Evolutionary conservation across 35 echinoderm and acorn worm species (phyloP).

Genomic region (Strongylocentrotus purpuratus): DNA sequence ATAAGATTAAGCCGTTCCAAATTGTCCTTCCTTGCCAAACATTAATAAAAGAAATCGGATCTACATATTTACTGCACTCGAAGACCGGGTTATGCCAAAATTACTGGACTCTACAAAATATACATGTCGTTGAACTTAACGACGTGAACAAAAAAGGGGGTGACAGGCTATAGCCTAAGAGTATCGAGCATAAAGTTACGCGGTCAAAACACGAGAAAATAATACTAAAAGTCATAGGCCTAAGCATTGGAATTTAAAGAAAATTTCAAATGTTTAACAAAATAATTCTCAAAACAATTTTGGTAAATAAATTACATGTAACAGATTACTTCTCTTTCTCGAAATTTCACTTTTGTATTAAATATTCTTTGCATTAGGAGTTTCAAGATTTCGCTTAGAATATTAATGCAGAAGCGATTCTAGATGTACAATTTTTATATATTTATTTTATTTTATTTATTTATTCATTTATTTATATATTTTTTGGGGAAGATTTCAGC

Average conservation of each 20-base stretch:
- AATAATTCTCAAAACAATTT: too few species aligned
- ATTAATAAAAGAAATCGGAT: not conserved
- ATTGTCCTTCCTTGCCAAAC: not conserved
- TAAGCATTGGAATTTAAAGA: not conserved
- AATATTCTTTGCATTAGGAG: too few species aligned
- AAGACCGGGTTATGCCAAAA: not conserved
- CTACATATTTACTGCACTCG: not conserved
- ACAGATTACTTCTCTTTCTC: too few species aligned
- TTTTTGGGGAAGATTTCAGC: too few species aligned
- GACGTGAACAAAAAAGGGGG: not conserved
- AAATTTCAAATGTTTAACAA: too few species aligned
- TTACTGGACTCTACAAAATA: not conserved
- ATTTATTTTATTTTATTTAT: too few species aligned
- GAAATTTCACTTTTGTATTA: too few species aligned
- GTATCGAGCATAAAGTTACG: not conserved
- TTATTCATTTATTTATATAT: too few species aligned
- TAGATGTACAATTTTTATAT: too few species aligned
- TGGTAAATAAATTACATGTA: too few species aligned
- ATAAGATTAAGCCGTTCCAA: not conserved
- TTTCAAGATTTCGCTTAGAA: too few species aligned
- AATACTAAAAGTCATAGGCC: not conserved
- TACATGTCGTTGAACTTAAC: not conserved
- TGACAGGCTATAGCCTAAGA: not conserved
- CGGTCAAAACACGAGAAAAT: not conserved
- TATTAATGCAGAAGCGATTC: too few species aligned